Base-by-base conservation (phyloP, 1,140 invertebrate genomes). In the Zaprionus gabonicus region DNA sequence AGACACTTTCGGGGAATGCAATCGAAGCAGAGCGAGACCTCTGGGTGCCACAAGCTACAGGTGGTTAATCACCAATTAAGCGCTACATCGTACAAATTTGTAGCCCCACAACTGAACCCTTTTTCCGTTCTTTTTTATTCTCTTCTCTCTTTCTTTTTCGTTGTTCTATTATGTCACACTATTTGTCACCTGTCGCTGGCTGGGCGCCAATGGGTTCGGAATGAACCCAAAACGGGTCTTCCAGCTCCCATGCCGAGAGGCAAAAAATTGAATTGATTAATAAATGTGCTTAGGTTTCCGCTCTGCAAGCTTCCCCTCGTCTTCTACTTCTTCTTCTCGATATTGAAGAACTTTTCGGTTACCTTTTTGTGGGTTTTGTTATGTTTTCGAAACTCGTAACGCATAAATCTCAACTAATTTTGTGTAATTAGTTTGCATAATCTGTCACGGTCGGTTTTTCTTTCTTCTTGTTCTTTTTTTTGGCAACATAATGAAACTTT, bases 31-130 rank as follows among this genome's bases (percentile, higher is more conserved):
- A 66, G n/a, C 31, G 38, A 36, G 38, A 64, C 36, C 38, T 60
- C 28, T 31, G 31, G 20, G 31, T 57, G 53, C 62, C 60, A 75
- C 75, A 73, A 87, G 76, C 87, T 91, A 84, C 88, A 91, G 87
- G 87, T 91, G 87, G 87, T 84, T 91, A 91, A 91, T 91, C 87
- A 91, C 87, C 87, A 91, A 91, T 91, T 91, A 91, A 91, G 83
- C 87, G 71, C 82, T 84, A 91, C 87, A 91, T 91, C 80, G 81
- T 84, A 87, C 81, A 82, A 91, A 91, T 91, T 91, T 91, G 87
- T 91, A 82, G 69, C 74, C 66, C 20, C 64, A 31, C 27, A 51
- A 65, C 60, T 70, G 68, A 75, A 81, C 76, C 78, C 84, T 70
- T 78, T 77, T 81, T 68, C 46, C 70, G 15, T 46, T 7, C 5